phyloP scores from a whole-genome alignment of 2,113 vertebrate genomes.

The Ahaetulla prasina region DNA sequence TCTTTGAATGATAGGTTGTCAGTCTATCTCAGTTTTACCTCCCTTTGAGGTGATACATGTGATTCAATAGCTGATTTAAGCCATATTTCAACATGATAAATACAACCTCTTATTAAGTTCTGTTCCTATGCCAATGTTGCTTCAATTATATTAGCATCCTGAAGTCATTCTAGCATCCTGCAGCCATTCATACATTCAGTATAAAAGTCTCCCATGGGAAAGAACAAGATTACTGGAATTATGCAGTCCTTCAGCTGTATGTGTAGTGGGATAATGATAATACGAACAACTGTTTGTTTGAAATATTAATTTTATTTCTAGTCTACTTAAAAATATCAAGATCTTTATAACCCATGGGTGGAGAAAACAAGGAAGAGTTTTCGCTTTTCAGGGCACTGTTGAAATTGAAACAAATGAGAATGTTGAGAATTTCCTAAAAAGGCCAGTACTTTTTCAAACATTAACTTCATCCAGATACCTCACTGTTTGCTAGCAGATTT shows the following conservation, averaged over 20 bases:
- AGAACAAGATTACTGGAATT: background rate
- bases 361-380: background rate
- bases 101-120: background rate
- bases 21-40: background rate
- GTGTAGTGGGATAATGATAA: background rate
- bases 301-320: background rate
- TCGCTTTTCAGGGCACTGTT: background rate
- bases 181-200: background rate
- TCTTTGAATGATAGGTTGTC: background rate
- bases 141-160: background rate
- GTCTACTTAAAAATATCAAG: background rate
- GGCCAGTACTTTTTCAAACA: background rate
- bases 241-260: background rate
- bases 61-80: background rate
- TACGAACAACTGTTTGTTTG: background rate
- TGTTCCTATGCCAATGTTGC: background rate
- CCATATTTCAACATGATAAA: background rate
- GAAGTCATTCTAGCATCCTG: background rate
- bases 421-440: background rate
- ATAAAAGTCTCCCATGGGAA: background rate
- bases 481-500: background rate
- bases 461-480: slow-evolving; percentile 5
- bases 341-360: background rate
- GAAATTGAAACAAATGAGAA: accelerated
- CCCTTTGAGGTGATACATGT: background rate